Conservation (phyloP, 2,797 vertebrate species). For the Notolepis coatsorum region DNA sequence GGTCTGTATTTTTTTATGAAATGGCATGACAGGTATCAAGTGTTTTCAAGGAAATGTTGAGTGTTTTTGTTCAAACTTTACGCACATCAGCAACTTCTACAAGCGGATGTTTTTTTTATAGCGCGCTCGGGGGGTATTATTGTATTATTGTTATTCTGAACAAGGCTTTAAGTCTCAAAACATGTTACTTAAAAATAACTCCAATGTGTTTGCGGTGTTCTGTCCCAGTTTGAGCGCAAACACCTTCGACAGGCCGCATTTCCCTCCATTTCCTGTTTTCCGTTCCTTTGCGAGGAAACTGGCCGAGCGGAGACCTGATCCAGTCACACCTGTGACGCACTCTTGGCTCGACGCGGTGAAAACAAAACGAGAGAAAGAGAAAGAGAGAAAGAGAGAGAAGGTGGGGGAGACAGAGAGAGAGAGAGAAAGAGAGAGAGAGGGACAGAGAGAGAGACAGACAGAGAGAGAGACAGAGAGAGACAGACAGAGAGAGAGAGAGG, state of each 20-base stretch:
- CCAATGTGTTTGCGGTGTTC: conserved; percentile 19
- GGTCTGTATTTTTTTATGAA: too few species aligned
- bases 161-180: conserved; percentile 43
- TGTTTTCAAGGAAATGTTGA: background rate
- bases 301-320: conserved; percentile 44
- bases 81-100: background rate
- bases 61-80: background rate
- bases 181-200: conserved; percentile 29
- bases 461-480: too few species aligned
- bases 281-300: conserved; percentile 50
- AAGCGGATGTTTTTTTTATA: conserved; percentile 11
- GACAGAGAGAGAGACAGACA: too few species aligned
- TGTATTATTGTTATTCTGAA: conserved; percentile 11
- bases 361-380: too few species aligned
- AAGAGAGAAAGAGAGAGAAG: too few species aligned
- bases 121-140: too few species aligned
- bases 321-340: conserved; percentile 57
- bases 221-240: conserved; percentile 42
- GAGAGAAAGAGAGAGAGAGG: too few species aligned
- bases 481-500: too few species aligned
- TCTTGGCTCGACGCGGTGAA: conserved; percentile 12
- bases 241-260: conserved; percentile 47
- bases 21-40: background rate
- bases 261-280: conserved; percentile 72
- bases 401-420: too few species aligned